Evolutionary conservation across 2,113 vertebrate genomes (phyloP).

Genomic region (Eulemur macaco): DNA sequence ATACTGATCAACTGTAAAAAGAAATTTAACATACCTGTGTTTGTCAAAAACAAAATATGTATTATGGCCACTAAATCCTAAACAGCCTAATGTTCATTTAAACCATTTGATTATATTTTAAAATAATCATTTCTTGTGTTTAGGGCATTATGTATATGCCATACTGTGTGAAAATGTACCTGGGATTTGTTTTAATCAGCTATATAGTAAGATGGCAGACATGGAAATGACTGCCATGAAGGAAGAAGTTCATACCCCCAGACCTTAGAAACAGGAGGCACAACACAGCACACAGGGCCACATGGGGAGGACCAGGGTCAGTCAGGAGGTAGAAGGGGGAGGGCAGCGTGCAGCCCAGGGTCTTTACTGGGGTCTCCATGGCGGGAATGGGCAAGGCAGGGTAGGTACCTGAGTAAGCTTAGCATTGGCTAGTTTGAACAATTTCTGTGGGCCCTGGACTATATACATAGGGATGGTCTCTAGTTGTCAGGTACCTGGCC

Average conservation of each 20-base stretch:
- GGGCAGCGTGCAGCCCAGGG: background rate
- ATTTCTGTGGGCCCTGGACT: background rate
- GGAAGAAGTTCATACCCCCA: background rate
- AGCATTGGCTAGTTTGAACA: background rate
- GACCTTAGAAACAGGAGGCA: background rate
- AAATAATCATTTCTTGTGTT: background rate
- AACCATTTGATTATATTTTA: background rate
- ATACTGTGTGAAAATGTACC: background rate
- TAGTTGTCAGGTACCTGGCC: background rate
- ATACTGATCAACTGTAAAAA: background rate
- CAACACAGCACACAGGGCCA: background rate
- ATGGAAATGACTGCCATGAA: background rate
- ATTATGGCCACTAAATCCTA: background rate
- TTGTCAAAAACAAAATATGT: background rate
- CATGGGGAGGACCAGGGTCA: background rate
- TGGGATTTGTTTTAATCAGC: background rate
- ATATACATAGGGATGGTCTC: background rate
- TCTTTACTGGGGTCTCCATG: background rate
- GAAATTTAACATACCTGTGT: background rate
- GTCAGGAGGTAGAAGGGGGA: background rate
- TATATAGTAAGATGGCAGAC: background rate
- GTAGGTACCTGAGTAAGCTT: background rate
- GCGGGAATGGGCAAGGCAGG: background rate
- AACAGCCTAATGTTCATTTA: background rate
- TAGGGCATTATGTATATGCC: background rate